These are phyloP conservation scores for Aphis craccivora DNA, from an alignment of 1,140 invertebrate genomes.

Conservation along the genomic window DNA sequence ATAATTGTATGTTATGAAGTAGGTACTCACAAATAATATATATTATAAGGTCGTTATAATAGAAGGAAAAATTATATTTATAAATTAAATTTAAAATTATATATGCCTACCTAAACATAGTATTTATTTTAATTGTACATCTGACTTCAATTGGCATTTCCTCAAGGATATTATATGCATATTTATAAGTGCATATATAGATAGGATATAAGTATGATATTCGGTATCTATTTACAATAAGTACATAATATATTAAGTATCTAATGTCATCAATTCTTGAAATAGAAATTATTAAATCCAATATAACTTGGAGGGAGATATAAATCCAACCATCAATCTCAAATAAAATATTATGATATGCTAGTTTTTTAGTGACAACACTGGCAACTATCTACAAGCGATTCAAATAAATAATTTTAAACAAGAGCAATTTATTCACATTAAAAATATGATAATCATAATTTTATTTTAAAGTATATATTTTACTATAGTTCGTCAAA, in stretches of 20 bases:
- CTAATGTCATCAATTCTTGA: neutral
- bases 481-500: neutral
- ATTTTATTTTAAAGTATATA: neutral
- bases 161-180: neutral
- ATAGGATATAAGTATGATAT: too few relatives aligned
- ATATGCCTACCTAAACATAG: neutral
- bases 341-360: neutral
- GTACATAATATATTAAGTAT: neutral
- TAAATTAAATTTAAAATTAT: neutral
- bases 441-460: neutral
- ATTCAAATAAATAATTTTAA: neutral
- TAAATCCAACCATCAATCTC: too few relatives aligned
- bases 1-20: neutral
- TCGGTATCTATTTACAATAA: neutral
- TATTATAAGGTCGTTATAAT: neutral
- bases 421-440: neutral
- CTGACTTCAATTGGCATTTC: neutral
- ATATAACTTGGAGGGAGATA: too few relatives aligned
- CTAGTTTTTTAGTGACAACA: neutral
- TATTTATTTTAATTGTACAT: neutral
- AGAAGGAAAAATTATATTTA: neutral
- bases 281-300: neutral
- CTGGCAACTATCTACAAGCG: neutral
- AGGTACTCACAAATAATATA: neutral
- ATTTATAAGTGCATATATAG: too few relatives aligned